phyloP scores from a whole-genome alignment of 2,113 vertebrate genomes.

The Prunella himalayana region DNA sequence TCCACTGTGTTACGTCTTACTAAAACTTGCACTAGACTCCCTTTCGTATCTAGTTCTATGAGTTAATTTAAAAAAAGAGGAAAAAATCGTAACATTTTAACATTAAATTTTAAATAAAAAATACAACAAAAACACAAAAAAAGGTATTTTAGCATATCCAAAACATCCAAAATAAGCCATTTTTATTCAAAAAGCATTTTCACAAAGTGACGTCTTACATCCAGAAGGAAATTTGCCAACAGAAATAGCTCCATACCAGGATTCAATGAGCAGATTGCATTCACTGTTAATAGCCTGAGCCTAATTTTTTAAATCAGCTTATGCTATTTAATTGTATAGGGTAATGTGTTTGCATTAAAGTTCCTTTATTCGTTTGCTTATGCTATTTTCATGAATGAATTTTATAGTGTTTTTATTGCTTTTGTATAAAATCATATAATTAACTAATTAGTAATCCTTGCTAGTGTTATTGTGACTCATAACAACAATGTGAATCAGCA shows the following conservation, averaged over 20 bases:
- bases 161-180: rapidly evolving
- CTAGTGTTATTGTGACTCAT: background rate
- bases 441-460: background rate
- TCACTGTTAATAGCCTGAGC: background rate
- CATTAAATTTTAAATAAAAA: background rate
- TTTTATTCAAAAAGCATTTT: background rate
- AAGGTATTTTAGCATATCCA: background rate
- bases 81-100: background rate
- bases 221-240: background rate
- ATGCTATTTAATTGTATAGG: background rate
- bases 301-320: rapidly evolving
- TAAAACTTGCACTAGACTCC: background rate
- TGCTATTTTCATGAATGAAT: background rate
- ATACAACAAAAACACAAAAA: background rate
- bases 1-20: background rate
- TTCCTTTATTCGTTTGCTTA: background rate
- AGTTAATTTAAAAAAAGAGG: background rate
- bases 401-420: background rate
- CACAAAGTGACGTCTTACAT: background rate
- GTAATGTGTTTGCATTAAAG: background rate
- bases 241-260: background rate
- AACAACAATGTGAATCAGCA: conserved; percentile 16
- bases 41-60: background rate
- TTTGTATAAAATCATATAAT: background rate
- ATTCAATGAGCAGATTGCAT: background rate